phyloP scores from a whole-genome alignment of 2,797 vertebrate species.

The Sternotherus odoratus region DNA sequence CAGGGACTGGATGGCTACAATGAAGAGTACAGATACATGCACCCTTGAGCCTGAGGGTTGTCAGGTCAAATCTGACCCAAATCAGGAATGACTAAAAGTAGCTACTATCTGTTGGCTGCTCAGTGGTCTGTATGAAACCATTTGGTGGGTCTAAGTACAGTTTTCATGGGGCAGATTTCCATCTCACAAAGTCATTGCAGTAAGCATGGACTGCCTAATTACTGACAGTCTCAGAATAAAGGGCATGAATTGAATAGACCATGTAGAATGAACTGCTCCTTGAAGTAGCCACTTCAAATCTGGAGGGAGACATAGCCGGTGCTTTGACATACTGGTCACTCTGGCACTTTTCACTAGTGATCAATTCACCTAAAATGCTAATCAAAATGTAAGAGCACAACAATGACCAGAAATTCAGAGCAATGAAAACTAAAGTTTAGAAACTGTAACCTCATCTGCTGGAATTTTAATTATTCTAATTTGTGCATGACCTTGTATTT shows the following conservation, averaged over 20 bases:
- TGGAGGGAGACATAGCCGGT: neutral
- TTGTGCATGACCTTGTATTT: neutral
- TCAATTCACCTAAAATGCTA: neutral
- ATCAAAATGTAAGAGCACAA: neutral
- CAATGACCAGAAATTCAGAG: neutral
- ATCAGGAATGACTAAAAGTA: neutral
- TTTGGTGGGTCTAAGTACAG: neutral
- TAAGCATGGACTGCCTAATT: neutral
- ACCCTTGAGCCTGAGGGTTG: neutral
- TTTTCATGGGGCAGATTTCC: neutral
- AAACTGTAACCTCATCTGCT: neutral
- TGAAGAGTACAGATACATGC: neutral
- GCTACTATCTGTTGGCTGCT: neutral
- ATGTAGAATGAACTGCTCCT: neutral
- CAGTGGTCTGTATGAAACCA: neutral
- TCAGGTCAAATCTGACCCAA: neutral
- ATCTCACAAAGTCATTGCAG: neutral
- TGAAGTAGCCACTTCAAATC: neutral
- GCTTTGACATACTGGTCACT: neutral
- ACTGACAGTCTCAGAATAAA: neutral
- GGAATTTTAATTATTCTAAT: neutral
- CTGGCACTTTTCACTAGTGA: neutral
- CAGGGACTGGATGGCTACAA: neutral
- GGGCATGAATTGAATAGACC: fast-evolving
- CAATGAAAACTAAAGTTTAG: neutral